phyloP scores from a whole-genome alignment of 1,140 invertebrate genomes.

The Drosophila subpulchrella region DNA sequence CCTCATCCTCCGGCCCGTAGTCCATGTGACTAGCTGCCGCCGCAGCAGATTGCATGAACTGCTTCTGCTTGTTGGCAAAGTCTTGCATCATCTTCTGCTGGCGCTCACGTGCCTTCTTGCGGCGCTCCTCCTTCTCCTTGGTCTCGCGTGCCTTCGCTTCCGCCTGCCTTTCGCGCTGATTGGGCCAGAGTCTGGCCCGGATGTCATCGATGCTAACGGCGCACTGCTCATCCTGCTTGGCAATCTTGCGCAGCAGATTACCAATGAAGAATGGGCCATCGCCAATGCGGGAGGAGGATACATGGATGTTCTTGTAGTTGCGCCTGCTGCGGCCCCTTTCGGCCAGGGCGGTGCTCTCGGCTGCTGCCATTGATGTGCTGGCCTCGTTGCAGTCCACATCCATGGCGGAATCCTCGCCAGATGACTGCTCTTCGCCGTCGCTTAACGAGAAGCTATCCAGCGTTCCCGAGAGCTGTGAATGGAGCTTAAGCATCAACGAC shows the following conservation, averaged over 20 bases:
- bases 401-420: constrained; percentile 51
- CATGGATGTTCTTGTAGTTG: constrained; percentile 66
- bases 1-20: constrained; percentile 79
- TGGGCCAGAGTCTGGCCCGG: constrained; percentile 90
- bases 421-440: constrained; percentile 65
- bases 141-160: constrained; percentile 90
- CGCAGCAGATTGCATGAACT: constrained; percentile 94
- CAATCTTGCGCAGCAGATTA: constrained; percentile 90
- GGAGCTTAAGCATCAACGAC: constrained; percentile 95
- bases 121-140: constrained; percentile 91
- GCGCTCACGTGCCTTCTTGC: constrained; percentile 93
- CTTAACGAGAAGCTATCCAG: constrained; percentile 90
- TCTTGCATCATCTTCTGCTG: constrained; percentile 97
- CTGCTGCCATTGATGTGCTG: constrained; percentile 60
- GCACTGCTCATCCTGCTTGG: constrained; percentile 89
- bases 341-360: constrained; percentile 52
- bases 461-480: constrained; percentile 93
- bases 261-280: constrained; percentile 95
- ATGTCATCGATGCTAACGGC: constrained; percentile 89
- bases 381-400: constrained; percentile 80
- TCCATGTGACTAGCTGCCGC: constrained; percentile 88
- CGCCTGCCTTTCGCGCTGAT: constrained; percentile 90
- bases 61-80: constrained; percentile 95
- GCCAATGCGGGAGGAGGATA: constrained; percentile 88
- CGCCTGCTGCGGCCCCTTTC: constrained; percentile 29